phyloP scores from a whole-genome alignment of 1,140 invertebrate species.

The Chionoecetes opilio region DNA sequence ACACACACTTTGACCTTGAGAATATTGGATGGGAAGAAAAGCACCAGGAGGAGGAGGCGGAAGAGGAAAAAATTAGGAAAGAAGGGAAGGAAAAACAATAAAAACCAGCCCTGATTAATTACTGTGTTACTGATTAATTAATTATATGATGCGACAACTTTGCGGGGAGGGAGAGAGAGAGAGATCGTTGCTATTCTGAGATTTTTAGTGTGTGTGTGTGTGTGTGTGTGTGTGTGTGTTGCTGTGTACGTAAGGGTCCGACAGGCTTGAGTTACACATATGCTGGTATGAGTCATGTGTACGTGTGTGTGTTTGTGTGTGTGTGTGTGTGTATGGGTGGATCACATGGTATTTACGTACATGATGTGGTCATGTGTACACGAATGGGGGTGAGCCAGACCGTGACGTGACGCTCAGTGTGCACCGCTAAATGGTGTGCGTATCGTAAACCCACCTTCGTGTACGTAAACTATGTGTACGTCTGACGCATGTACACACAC shows the following conservation, averaged over 20 bases:
- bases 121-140: background rate
- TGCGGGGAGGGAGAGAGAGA: background rate
- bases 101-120: too few species aligned
- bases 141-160: background rate
- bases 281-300: background rate
- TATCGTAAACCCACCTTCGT: background rate
- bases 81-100: background rate
- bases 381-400: background rate
- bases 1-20: constrained; percentile 16
- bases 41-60: background rate
- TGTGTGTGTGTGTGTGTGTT: background rate
- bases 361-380: constrained; percentile 9
- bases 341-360: background rate
- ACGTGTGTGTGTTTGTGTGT: background rate
- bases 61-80: background rate
- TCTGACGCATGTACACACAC: too few species aligned
- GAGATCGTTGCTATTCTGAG: background rate
- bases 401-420: background rate
- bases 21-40: background rate
- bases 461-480: background rate
- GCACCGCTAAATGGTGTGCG: background rate
- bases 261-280: background rate
- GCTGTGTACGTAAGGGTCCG: background rate
- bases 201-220: background rate
- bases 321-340: background rate